Base-by-base conservation (phyloP, 2,888 invertebrate genomes). In the Patella caerulea region DNA sequence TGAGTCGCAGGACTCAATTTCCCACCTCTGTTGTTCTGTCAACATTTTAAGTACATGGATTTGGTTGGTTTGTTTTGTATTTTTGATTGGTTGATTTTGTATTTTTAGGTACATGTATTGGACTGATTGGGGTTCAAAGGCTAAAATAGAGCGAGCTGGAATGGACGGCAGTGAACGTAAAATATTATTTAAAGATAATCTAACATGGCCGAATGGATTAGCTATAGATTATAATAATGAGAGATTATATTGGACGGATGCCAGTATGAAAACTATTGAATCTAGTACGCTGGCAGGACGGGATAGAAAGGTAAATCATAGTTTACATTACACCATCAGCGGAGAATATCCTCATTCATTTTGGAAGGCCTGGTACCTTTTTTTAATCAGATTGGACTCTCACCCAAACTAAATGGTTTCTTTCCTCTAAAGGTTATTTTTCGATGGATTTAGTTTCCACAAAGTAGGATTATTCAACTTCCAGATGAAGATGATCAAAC, bases 241-340 rank as follows among this genome's bases (percentile, higher is more conserved):
- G 75, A 94, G 95, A 76, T 93, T 97, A 3, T 97, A 96, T 90
- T 97, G 97, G 96, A 95, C 96, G 0, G 97, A 97, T 90, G 96
- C 96, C 9, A 95, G 95, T 0, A 95, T 94, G 9, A 94, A 95
- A 87, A 94, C 94, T 2, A 95, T 97, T 79, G 96, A 97, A 90
- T 95, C 94, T 87, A 94, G 95, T 34, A 95, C 95, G 87, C 93
- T 96, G 29, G 95, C 96, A 92, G 97, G 97, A 34, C 93, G 94
- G 11, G 94, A 94, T 29, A 93, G 96, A 82, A 87, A 89, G 88
- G 91, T 92, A 75, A 73, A 81, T 76, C 19, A 56, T 52, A 72
- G 53, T 75, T 11, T 17, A 29, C n/a, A 11, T 56, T 71, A 2
- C 14, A 74, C 75, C 7, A 5, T 53, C 55, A 53, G 7, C 54